Base-by-base conservation (phyloP, 2,113 vertebrate species). In the Dromiciops gliroides region DNA sequence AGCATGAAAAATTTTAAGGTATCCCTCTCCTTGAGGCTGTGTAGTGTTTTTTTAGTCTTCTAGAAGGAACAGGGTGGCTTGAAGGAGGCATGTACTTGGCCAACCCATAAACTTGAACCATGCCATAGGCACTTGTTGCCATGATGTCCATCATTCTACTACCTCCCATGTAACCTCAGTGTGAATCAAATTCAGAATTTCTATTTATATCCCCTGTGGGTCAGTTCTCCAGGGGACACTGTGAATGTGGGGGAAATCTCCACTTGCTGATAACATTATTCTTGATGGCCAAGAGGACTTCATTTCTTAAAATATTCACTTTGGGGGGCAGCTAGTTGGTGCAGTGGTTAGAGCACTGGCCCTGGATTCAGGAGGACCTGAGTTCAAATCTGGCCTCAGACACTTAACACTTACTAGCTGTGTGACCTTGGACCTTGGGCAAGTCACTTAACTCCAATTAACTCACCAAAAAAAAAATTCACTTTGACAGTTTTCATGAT, bases 1-100 rank as follows among this genome's bases (percentile, higher is more conserved):
- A 98, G 96, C 91, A 95, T 92, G n/a, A n/a, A 98, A 97, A 97
- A 92, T 97, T 96, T 97, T 25, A 96, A 97, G 97, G 97, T 97
- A 96, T 95, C 95, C 96, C 96, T 97, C 96, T 97, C 96, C 92
- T 97, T 92, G 92, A 97, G 96, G 90, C 96, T 97, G 93, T 93
- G 93, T n/a, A 95, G 97, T 94, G 97, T 97, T 51, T 31, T 67
- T 67, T 37, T 67, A 44, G 95, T 95, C 96, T 10, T 97, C 96
- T 97, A 89, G 91, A 97, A 90, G 89, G 75, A 96, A 92, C 93
- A 90, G 3, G 91, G 92, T 90, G 49, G 47, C 1, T 25, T 48
- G 90, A 91, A 90, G 50, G 44, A 50, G 47, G 0, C 44, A 50
- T 48, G 44, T 48, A 92, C 2, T 95, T 90, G 52, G 25, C 48